Conservation (phyloP, 2,888 invertebrate genomes). For the Drosophila flavopinicola region DNA sequence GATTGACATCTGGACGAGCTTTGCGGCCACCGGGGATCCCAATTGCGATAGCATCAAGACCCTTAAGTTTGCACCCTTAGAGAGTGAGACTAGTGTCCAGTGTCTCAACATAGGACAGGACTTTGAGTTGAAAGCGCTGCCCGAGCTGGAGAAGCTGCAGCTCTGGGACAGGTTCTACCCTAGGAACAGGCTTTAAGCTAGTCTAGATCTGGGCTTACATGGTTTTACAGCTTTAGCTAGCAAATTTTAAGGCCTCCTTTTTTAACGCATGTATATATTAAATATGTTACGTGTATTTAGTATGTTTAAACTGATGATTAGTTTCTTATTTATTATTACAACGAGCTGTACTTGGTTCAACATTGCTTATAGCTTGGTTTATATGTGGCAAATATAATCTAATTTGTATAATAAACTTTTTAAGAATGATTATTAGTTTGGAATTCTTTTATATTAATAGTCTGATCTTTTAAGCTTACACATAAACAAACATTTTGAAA, state of each 20-base stretch:
- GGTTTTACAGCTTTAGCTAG: constrained; percentile 62
- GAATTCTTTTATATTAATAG: not conserved
- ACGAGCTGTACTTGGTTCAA: not conserved
- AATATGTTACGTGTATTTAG: constrained; percentile 25
- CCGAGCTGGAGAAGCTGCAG: constrained; percentile 75
- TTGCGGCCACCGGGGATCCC: constrained; percentile 81
- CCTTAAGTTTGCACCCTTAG: constrained; percentile 63
- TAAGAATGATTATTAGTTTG: not conserved
- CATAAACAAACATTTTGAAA: too few species aligned
- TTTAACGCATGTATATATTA: constrained; percentile 30
- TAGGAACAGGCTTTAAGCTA: constrained; percentile 62
- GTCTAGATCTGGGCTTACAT: constrained; percentile 2
- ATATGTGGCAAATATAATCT: not conserved
- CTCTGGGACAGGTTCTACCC: constrained; percentile 81
- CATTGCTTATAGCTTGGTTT: constrained; percentile 6
- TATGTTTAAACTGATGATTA: constrained; percentile 14
- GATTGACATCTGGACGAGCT: constrained; percentile 81
- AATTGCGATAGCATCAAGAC: constrained; percentile 69
- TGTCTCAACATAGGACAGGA: constrained; percentile 81
- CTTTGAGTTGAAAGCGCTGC: constrained; percentile 71
- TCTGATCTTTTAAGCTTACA: too few species aligned
- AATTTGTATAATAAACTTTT: not conserved
- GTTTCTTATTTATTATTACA: constrained; percentile 24
- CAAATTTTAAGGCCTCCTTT: constrained; percentile 17
- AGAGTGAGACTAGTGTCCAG: constrained; percentile 56